These are phyloP conservation scores for Ameiurus melas DNA, from an alignment of 2,113 vertebrate genomes.

Conservation along the genomic window DNA sequence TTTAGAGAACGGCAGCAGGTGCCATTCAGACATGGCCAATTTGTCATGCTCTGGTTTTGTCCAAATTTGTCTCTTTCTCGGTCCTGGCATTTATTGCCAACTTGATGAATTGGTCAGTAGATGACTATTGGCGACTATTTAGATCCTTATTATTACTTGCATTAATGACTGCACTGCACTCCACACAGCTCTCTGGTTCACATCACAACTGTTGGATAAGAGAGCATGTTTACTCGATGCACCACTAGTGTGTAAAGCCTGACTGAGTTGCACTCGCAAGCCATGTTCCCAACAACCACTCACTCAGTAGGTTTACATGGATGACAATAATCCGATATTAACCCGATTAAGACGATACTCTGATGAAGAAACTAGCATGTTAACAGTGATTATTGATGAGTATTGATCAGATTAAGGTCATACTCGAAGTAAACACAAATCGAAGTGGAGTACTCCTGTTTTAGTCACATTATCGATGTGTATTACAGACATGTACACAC, in stretches of 20 bases:
- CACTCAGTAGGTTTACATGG: not conserved
- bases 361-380: too few relatives aligned
- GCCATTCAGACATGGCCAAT: not conserved
- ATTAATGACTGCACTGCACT: not conserved
- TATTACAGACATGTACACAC: too few relatives aligned
- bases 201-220: not conserved
- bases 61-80: not conserved
- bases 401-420: too few relatives aligned
- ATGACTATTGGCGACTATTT: not conserved
- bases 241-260: not conserved
- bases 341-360: too few relatives aligned
- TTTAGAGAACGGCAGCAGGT: not conserved
- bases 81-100: not conserved
- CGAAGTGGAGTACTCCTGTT: too few relatives aligned
- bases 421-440: too few relatives aligned
- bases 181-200: not conserved
- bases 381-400: too few relatives aligned
- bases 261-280: not conserved
- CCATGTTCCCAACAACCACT: not conserved
- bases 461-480: too few relatives aligned
- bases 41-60: not conserved
- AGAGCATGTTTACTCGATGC: not conserved
- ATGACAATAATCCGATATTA: too few relatives aligned
- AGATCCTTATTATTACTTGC: not conserved
- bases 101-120: not conserved